phyloP scores from a whole-genome alignment of 2,113 vertebrate genomes.

The Beaufortia kweichowensis region DNA sequence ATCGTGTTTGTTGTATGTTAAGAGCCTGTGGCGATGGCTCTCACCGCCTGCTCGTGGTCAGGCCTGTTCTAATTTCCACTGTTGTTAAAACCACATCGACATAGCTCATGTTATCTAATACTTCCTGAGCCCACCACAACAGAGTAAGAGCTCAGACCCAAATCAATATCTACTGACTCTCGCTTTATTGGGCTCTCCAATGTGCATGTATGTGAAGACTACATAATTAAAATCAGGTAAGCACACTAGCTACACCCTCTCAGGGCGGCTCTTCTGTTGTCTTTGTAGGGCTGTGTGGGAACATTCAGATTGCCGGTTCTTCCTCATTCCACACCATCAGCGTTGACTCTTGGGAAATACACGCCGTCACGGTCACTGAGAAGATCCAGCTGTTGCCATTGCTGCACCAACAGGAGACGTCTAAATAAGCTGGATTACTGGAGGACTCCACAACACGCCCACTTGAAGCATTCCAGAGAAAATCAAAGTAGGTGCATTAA shows the following conservation, averaged over 20 bases:
- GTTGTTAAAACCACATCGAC: conserved; percentile 52
- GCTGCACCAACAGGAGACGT: not conserved
- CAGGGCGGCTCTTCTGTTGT: conserved; percentile 43
- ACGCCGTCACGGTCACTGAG: conserved; percentile 12
- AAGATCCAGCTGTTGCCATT: conserved; percentile 2
- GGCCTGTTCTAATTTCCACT: conserved; percentile 45
- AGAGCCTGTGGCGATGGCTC: conserved; percentile 24
- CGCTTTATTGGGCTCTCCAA: not conserved
- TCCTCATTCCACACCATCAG: conserved; percentile 63
- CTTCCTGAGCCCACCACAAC: conserved; percentile 48
- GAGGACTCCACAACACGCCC: conserved; percentile 1
- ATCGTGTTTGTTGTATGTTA: conserved; percentile 7
- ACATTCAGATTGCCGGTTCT: conserved; percentile 63
- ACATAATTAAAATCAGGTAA: not conserved
- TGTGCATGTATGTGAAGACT: no score
- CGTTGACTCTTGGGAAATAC: conserved; percentile 15
- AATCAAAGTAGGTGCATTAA: not conserved
- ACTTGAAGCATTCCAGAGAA: not conserved
- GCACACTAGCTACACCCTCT: not conserved
- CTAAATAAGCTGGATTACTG: not conserved
- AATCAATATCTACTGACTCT: conserved; percentile 42
- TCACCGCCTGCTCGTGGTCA: not conserved
- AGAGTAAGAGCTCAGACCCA: conserved; percentile 31
- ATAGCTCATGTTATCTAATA: conserved; percentile 46
- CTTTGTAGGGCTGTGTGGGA: conserved; percentile 70